phyloP scores from a whole-genome alignment of 1,140 invertebrate species.

The Drosophila erecta region DNA sequence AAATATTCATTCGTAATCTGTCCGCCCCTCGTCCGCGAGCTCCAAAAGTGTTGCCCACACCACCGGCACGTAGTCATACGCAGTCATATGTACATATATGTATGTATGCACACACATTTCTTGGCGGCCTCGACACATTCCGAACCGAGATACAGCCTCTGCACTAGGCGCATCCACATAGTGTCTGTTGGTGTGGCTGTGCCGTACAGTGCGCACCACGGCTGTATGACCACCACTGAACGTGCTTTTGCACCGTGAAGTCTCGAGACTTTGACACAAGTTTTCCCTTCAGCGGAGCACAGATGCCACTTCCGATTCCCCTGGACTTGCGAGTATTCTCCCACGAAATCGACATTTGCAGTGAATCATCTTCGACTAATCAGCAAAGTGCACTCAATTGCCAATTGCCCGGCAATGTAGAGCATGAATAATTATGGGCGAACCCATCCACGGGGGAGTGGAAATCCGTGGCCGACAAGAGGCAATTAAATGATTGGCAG shows the following conservation, averaged over 20 bases:
- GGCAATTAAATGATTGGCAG: constrained; percentile 78
- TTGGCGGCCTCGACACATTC: constrained; percentile 57
- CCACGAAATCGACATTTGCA: constrained; percentile 3
- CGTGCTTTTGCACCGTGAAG: no score
- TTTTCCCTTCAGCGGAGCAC: neutral
- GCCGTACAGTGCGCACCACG: neutral
- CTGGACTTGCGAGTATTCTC: neutral
- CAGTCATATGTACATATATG: constrained; percentile 2
- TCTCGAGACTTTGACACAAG: no score
- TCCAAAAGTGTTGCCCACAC: constrained; percentile 62
- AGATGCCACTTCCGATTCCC: neutral
- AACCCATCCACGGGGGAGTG: constrained; percentile 12
- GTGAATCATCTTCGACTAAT: constrained; percentile 25
- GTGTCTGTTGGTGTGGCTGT: neutral
- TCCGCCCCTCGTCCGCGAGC: constrained; percentile 8
- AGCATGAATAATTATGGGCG: constrained; percentile 70
- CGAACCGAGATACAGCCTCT: constrained; percentile 20
- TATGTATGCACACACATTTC: constrained; percentile 26
- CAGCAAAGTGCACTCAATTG: constrained; percentile 37
- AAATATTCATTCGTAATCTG: constrained; percentile 41
- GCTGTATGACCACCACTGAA: neutral
- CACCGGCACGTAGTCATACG: constrained; percentile 6
- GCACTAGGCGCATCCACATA: constrained; percentile 41
- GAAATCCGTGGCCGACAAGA: constrained; percentile 3
- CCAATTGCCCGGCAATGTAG: constrained; percentile 55